Percentiles rank a stretch among this genome's conserved stretches.
phyloP scores from a whole-genome alignment of 1,140 invertebrate genomes.

The Drosophila cardini region DNA sequence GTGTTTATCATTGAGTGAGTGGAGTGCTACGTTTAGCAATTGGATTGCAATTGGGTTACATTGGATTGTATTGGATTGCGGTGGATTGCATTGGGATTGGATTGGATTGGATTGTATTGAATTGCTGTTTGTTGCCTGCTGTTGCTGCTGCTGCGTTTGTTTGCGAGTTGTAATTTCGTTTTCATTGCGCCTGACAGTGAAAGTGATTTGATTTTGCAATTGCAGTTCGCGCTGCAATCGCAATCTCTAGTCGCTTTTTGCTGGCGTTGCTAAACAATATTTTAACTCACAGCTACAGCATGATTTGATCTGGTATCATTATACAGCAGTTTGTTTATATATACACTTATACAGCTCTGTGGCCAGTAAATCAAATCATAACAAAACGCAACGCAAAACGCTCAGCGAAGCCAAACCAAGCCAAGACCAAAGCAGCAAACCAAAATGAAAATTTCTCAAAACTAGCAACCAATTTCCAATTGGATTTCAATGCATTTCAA shows the following conservation, averaged over 20 bases:
- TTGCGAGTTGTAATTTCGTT: constrained; percentile 47
- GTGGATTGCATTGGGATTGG: constrained; percentile 36
- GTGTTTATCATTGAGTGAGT: constrained; percentile 44
- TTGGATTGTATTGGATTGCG: constrained; percentile 26
- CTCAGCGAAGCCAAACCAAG: constrained; percentile 45
- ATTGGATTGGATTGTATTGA: constrained; percentile 31
- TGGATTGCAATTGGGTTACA: constrained; percentile 26
- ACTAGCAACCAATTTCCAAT: constrained; percentile 58
- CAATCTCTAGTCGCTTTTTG: constrained; percentile 18
- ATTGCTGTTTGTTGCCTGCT: constrained; percentile 35
- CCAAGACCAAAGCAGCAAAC: constrained; percentile 50
- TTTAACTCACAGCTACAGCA: constrained; percentile 38
- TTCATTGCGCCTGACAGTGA: constrained; percentile 72
- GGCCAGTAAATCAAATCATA: constrained; percentile 35
- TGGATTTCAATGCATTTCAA: constrained; percentile 49
- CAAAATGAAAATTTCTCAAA: constrained; percentile 55
- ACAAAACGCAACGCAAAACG: constrained; percentile 35
- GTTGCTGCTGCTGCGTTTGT: constrained; percentile 26
- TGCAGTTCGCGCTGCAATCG: constrained; percentile 53
- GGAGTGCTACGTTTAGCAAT: constrained; percentile 48
- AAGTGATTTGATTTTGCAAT: constrained; percentile 84
- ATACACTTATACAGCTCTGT: constrained; percentile 32
- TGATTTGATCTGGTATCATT: constrained; percentile 62
- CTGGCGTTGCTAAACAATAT: constrained; percentile 55
- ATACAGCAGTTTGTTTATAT: constrained; percentile 45